Evolutionary conservation across 2,888 invertebrate genomes (phyloP).

Genomic region (Rhagonycha lutea): DNA sequence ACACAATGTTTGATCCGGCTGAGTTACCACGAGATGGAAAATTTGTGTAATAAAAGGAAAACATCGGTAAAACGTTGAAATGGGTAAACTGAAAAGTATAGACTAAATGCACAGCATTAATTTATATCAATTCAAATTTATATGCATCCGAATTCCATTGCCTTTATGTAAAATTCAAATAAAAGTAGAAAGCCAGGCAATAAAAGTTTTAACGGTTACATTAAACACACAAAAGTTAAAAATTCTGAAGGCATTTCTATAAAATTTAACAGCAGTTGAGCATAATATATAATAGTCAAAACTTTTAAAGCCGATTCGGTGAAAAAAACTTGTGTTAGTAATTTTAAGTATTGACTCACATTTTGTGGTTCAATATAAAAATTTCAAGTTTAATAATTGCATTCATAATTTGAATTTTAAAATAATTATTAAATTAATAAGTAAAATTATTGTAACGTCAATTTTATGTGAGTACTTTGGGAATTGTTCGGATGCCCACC

Average conservation of each 20-base stretch:
- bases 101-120: background rate
- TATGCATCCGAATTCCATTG: background rate
- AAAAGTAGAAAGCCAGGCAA: background rate
- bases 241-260: background rate
- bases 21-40: too few species aligned
- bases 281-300: background rate
- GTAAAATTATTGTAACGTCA: too few species aligned
- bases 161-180: background rate
- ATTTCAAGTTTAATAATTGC: too few species aligned
- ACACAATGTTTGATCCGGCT: too few species aligned
- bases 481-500: too few species aligned
- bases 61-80: too few species aligned
- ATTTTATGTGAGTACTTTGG: too few species aligned
- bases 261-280: background rate
- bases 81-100: too few species aligned
- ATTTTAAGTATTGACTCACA: background rate
- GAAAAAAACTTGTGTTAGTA: background rate
- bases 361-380: background rate
- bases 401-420: too few species aligned
- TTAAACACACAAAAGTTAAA: background rate
- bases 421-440: too few species aligned
- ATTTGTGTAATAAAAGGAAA: too few species aligned
- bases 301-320: background rate
- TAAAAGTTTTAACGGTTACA: background rate
- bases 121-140: background rate